Conservation (phyloP, 2,113 vertebrate genomes). For the Passer montanus region DNA sequence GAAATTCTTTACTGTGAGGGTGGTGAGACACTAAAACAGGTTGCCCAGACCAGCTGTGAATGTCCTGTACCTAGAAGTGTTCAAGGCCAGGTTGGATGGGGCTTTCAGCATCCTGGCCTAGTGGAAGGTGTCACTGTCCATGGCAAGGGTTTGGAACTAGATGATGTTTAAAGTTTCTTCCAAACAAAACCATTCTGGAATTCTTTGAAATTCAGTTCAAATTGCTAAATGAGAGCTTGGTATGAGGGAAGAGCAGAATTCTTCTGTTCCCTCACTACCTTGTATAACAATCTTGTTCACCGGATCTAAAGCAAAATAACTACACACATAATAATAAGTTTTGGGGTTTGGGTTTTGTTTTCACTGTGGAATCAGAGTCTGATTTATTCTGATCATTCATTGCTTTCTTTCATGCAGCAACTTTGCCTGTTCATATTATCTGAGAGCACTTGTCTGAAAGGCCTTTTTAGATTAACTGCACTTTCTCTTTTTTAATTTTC, state of each 20-base stretch:
- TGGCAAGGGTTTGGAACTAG: not conserved
- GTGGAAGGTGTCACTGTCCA: not conserved
- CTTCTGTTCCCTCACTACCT: not conserved
- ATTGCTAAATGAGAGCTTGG: not conserved
- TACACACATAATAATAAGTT: not conserved
- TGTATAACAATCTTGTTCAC: not conserved
- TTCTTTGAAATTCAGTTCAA: not conserved
- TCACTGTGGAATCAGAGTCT: not conserved
- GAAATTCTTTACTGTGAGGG: not conserved
- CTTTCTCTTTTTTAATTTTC: not conserved
- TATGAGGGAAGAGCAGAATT: not conserved
- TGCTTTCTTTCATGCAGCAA: not conserved
- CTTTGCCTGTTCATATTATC: not conserved
- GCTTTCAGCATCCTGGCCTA: not conserved
- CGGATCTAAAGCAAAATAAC: not conserved
- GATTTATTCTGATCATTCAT: not conserved
- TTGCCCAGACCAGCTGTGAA: not conserved
- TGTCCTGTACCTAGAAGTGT: too few relatives aligned
- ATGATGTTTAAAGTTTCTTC: not conserved
- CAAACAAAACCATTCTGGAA: not conserved
- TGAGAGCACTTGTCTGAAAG: not conserved
- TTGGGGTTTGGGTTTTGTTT: not conserved
- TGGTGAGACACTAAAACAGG: not conserved
- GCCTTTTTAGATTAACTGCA: not conserved
- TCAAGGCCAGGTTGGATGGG: not conserved